Conservation (phyloP, 2,113 vertebrate species). For the Rostratula benghalensis region DNA sequence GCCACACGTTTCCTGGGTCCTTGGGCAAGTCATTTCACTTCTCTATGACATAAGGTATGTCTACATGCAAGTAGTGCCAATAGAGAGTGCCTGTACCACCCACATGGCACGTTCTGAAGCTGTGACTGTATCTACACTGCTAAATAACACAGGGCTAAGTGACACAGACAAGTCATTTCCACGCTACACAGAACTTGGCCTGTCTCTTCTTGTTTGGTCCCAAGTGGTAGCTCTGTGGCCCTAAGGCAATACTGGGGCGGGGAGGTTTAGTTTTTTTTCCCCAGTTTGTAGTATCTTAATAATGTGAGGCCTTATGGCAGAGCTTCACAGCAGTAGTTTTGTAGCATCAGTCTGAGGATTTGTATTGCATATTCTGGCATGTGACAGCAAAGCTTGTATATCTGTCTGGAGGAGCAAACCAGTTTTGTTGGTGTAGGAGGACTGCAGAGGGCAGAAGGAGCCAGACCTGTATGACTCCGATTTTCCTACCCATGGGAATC, state of each 20-base stretch:
- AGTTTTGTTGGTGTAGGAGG: background rate
- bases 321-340: background rate
- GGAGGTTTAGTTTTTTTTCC: background rate
- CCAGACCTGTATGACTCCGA: background rate
- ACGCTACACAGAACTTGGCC: background rate
- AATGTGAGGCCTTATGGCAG: background rate
- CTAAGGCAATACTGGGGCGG: background rate
- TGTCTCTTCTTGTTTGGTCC: background rate
- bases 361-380: background rate
- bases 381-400: background rate
- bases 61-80: background rate
- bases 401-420: background rate
- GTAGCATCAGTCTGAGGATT: background rate
- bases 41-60: background rate
- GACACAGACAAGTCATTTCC: background rate
- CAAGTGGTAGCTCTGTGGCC: background rate
- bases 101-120: background rate
- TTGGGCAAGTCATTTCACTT: background rate
- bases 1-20: background rate
- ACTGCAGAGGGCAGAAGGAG: background rate
- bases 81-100: background rate
- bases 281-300: background rate
- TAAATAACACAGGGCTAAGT: background rate
- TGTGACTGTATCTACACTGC: background rate
- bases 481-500: background rate